These are phyloP conservation scores for Xenopus borealis DNA, from an alignment of 2,113 vertebrate genomes.

Conservation along the genomic window DNA sequence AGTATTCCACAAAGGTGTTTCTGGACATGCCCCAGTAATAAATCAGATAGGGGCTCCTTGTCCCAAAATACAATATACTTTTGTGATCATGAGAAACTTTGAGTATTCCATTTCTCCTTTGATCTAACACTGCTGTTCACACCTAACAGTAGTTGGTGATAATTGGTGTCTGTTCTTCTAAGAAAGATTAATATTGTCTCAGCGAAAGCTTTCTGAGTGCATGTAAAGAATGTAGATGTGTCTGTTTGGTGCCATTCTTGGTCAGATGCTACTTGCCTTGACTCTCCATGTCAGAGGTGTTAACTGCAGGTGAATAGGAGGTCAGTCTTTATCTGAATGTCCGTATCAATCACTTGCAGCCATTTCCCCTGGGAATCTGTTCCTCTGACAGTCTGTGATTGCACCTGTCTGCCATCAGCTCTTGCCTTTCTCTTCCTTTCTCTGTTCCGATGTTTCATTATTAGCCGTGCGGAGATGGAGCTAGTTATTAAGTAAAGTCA, in stretches of 20 bases:
- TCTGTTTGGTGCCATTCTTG: neutral
- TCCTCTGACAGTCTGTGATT: constrained; percentile 19
- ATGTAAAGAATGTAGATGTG: constrained; percentile 16
- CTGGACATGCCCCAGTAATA: too few relatives aligned
- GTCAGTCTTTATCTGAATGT: constrained; percentile 22
- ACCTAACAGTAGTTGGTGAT: too few relatives aligned
- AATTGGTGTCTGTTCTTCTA: neutral
- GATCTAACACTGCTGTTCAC: too few relatives aligned
- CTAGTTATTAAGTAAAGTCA: constrained; percentile 13
- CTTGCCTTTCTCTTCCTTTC: constrained; percentile 2
- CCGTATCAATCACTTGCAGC: constrained; percentile 33
- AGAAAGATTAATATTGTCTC: constrained; percentile 8
- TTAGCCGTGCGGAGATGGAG: neutral
- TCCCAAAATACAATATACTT: too few relatives aligned
- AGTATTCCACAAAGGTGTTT: too few relatives aligned
- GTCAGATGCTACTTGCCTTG: constrained; percentile 11
- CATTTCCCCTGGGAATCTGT: constrained; percentile 14
- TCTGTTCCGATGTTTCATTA: constrained; percentile 1
- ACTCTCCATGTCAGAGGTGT: constrained; percentile 27
- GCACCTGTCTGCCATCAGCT: constrained; percentile 15
- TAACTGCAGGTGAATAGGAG: constrained; percentile 39
- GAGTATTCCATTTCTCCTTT: too few relatives aligned
- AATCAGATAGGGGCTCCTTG: too few relatives aligned
- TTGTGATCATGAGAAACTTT: too few relatives aligned
- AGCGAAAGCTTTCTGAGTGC: neutral